phyloP scores from a whole-genome alignment of 1,140 invertebrate genomes.

The Ptiloglossa arizonensis region DNA sequence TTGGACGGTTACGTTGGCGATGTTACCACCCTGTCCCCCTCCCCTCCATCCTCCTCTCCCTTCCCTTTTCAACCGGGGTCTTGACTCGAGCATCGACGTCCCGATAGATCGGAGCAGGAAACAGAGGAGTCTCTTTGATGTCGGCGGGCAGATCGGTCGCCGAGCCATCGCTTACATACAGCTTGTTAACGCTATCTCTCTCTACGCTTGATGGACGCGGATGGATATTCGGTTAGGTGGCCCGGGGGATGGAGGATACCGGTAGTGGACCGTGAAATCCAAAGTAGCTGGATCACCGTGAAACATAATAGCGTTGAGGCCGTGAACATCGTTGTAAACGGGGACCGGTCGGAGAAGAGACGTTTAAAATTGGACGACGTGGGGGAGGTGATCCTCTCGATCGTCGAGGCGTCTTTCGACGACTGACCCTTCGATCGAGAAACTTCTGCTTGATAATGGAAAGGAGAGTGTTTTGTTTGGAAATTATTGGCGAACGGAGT shows the following conservation, averaged over 20 bases:
- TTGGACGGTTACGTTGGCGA: not conserved
- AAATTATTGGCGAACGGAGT: too few species aligned
- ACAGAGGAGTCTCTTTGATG: conserved; percentile 58
- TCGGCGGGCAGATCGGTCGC: conserved; percentile 44
- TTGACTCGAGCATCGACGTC: conserved; percentile 5
- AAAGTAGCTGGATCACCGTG: conserved; percentile 21
- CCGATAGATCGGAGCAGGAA: conserved; percentile 23
- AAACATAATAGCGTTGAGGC: not conserved
- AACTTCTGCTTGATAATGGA: too few species aligned
- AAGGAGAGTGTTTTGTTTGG: too few species aligned
- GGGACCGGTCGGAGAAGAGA: too few species aligned
- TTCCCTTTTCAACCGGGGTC: too few species aligned
- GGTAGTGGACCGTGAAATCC: conserved; percentile 26
- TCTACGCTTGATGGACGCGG: conserved; percentile 32
- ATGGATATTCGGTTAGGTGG: conserved; percentile 44
- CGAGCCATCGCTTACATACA: conserved; percentile 62
- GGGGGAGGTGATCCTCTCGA: too few species aligned
- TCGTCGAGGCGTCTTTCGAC: too few species aligned
- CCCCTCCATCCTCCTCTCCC: not conserved
- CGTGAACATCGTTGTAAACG: not conserved
- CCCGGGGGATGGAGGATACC: conserved; percentile 14
- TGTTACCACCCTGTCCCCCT: not conserved
- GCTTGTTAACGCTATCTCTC: conserved; percentile 62
- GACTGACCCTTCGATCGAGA: too few species aligned
- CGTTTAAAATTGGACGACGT: too few species aligned